Evolutionary conservation across 2,888 invertebrate genomes (phyloP).

Genomic region (Brachynemurus nebulosus): DNA sequence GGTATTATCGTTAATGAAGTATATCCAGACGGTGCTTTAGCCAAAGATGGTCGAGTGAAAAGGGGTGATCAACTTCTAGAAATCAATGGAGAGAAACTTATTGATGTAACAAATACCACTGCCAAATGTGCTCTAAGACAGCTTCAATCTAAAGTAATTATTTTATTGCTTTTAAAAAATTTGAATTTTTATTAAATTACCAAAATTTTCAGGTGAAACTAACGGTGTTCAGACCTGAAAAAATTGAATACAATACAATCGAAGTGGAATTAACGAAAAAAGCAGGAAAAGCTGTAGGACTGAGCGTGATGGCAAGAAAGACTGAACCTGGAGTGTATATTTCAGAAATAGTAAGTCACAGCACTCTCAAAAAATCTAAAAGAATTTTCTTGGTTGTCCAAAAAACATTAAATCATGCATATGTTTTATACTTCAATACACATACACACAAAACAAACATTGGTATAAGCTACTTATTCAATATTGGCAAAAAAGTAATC

Average conservation of each 20-base stretch:
- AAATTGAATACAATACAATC: conserved; percentile 52
- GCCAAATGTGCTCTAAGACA: conserved; percentile 74
- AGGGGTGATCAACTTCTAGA: conserved; percentile 91
- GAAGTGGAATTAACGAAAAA: conserved; percentile 80
- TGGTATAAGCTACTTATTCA: too few species aligned
- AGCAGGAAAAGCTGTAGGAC: conserved; percentile 73
- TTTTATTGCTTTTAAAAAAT: too few species aligned
- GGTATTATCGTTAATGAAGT: conserved; percentile 87
- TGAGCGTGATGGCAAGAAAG: conserved; percentile 70
- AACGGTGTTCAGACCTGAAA: conserved; percentile 64
- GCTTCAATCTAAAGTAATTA: conserved; percentile 54
- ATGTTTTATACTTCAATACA: too few species aligned
- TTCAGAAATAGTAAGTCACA: conserved; percentile 72
- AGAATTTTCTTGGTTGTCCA: too few species aligned
- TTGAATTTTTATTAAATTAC: not conserved
- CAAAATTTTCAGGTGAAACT: conserved; percentile 54
- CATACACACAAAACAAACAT: too few species aligned
- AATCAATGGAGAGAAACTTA: conserved; percentile 67
- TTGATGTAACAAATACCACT: conserved; percentile 70
- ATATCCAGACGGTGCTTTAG: conserved; percentile 80
- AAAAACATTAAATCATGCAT: too few species aligned
- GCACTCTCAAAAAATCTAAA: too few species aligned
- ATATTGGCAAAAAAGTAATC: too few species aligned
- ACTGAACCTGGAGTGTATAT: conserved; percentile 76
- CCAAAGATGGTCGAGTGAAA: conserved; percentile 77